Conservation (phyloP, 2,797 vertebrate genomes). For the Dermochelys coriacea region DNA sequence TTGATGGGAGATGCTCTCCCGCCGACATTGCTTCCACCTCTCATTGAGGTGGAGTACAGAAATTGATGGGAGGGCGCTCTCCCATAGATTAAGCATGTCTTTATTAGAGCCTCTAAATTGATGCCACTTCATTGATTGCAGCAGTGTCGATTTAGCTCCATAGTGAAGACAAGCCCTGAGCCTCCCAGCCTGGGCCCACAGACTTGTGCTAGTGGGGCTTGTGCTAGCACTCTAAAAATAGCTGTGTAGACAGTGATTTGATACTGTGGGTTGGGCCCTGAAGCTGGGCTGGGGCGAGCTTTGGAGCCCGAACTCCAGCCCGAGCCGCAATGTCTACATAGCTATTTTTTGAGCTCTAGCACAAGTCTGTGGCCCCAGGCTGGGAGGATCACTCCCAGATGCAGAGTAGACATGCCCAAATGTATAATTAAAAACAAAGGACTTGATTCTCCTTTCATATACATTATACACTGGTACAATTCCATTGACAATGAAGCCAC, state of each 20-base stretch:
- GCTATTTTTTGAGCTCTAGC: no score
- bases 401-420: neutral
- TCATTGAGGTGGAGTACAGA: no score
- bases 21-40: no score
- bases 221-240: neutral
- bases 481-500: neutral
- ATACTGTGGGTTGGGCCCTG: neutral
- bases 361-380: neutral
- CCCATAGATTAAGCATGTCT: no score
- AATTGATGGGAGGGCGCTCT: no score
- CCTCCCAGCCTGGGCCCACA: neutral
- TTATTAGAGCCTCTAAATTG: no score
- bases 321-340: neutral
- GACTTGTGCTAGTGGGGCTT: neutral
- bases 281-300: neutral
- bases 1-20: no score
- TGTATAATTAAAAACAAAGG: neutral
- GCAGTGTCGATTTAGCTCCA: no score
- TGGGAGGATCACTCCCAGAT: neutral
- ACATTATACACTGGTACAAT: rapidly evolving
- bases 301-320: neutral
- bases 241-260: neutral
- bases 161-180: no score
- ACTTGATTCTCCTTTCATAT: neutral
- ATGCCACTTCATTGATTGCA: no score